Evolutionary conservation across 2,113 vertebrate species (phyloP), one percentile per base, ranked within the genome.

Genomic region (Malurus melanocephalus): DNA sequence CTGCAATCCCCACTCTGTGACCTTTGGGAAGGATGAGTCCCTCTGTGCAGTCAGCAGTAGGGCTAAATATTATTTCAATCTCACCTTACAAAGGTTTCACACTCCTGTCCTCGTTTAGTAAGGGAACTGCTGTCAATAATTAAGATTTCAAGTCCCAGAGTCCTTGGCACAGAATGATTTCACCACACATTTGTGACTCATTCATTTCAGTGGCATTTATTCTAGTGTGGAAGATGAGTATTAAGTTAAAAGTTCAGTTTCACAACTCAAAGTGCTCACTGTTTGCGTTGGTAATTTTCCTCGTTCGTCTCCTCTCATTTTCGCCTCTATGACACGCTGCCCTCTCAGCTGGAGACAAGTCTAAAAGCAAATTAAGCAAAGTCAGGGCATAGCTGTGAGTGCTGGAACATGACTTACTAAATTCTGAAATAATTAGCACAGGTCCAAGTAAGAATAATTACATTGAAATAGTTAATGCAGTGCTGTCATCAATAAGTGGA

Each of bases 191-290:
- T 79, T 61, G 64, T 85, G 59, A 69, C 30, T 92, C 42, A 40
- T 43, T 72, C 35, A 57, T 78, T 87, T 64, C 62, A 56, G 40
- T 33, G 42, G 32, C 15, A 13, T 85, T 93, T 68, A 53, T 82
- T 59, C 9, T 28, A 5, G 3, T 7, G 23, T 40, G 30, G 79
- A 91, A 76, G 35, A 42, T 17, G 45, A 76, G 5, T 21, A 79
- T 42, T 40, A 88, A 64, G 2, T n/a, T 65, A 80, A 66, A 94
- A 73, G 14, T 27, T 33, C 38, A 19, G 8, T 83, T 95, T 91
- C 72, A 74, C 48, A 88, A 74, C 38, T 51, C 26, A 13, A 48
- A 73, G 35, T 46, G 22, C 8, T 59, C 65, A 15, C 40, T 80
- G 22, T 55, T 84, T 40, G 8, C 3, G 13, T 40, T 42, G 13